Base-by-base conservation (phyloP, 2,113 vertebrate genomes). In the Pycnonotus jocosus region DNA sequence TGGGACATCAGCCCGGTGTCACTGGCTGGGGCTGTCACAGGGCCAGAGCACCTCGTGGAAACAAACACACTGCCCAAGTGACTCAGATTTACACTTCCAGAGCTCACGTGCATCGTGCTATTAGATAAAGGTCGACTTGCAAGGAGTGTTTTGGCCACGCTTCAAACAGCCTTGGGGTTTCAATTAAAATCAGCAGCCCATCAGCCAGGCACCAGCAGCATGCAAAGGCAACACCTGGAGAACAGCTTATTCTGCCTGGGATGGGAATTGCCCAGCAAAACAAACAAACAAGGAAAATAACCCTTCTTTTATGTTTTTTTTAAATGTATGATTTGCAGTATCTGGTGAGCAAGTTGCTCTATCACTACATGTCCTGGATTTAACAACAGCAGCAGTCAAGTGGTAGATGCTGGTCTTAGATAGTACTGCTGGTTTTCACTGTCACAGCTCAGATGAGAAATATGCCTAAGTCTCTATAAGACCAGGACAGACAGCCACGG, bases 111-210 rank as follows among this genome's bases (percentile, higher is more conserved):
- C 95, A 89, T 94, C 42, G 35, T 57, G 77, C 94, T 96, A 91
- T 97, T 97, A 98, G 97, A 97, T 96, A 98, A 94, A 94, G 96
- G 95, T 98, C 76, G 72, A 83, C 92, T 95, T 97, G 95, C 97
- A 98, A 98, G 97, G 97, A 98, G 97, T 96, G 95, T 95, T 96
- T 92, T 95, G 95, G 96, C 95, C 92, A 47, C 3, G 68, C 77
- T 92, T 95, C 93, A 94, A 87, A 96, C 27, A 18, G 88, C 92
- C 97, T 61, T 58, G 45, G 86, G 92, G 77, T 91, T 97, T 96
- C 42, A 15, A 92, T 95, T 90, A 93, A 97, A 97, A 94, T 68
- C 81, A 45, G 80, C 96, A 96, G 92, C 51, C 73, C 44, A 64
- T 66, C 88, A 81, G 61, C 93, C 64, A 53, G 31, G 57, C 40